Percentiles rank a stretch among this genome's conserved stretches.
phyloP scores from a whole-genome alignment of 2,797 vertebrate species.

The Myotis pilosus region DNA sequence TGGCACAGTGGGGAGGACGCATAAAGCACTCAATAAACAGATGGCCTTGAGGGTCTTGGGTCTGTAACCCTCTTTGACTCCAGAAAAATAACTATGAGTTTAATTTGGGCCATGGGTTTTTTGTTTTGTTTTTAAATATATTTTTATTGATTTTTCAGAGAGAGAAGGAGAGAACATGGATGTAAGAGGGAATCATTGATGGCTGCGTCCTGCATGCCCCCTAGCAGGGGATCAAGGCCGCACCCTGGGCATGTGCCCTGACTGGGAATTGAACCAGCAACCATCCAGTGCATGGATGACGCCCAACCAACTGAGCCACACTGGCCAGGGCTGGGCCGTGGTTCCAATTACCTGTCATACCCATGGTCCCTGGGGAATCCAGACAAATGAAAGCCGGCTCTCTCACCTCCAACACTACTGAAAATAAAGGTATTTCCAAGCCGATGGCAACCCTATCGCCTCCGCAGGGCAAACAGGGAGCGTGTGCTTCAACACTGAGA shows the following conservation, averaged over 20 bases:
- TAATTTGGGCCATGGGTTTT: not conserved
- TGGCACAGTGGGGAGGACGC: not conserved
- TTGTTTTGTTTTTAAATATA: too few species aligned
- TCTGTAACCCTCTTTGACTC: not conserved
- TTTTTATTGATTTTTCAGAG: too few species aligned
- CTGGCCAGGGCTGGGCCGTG: too few species aligned
- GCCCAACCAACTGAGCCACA: too few species aligned
- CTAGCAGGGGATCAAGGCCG: too few species aligned
- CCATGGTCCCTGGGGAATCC: not conserved
- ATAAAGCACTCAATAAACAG: not conserved
- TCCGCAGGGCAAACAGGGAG: not conserved
- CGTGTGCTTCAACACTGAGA: not conserved
- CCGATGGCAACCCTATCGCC: not conserved
- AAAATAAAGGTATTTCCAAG: slow-evolving; percentile 25
- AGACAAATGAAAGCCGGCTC: not conserved
- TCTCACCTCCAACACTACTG: not conserved
- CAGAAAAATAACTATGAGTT: not conserved
- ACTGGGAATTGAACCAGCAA: too few species aligned
- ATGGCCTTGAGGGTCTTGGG: not conserved
- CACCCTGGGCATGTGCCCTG: too few species aligned
- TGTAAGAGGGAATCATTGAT: too few species aligned
- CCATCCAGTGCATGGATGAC: too few species aligned
- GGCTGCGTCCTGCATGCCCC: too few species aligned
- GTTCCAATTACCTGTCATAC: not conserved
- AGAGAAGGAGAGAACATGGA: too few species aligned